Evolutionary conservation across 2,113 vertebrate genomes (phyloP), one percentile per base, ranked within the genome.

Genomic region (Oriolus oriolus): DNA sequence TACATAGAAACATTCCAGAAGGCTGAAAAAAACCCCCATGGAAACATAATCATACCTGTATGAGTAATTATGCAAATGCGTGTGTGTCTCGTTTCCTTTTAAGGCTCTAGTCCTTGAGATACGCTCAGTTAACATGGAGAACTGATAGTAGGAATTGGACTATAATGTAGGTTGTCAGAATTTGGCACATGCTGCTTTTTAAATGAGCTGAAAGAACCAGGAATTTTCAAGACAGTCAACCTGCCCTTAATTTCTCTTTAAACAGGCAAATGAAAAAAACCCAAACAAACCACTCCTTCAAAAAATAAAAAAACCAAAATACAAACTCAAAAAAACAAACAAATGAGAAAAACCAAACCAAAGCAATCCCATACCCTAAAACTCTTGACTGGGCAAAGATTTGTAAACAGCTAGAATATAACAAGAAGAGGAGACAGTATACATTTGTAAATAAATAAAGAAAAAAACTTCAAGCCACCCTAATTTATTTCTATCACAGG

Each of bases 311-410:
- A 6, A 61, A 44, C 5, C 3, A 42, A 2, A 7, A 31, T 71
- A 31, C 3, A 10, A 42, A 3, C 1, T 1, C 26, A 33, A 4
- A 13, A 14, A 57, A 59, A 5, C 2, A 37, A 44, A 6, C 3
- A 33, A 42, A 12, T n/a, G 9, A 53, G 41, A 60, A 64, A 8
- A 37, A 21, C 4, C 2, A 73, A 70, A n/a, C 3, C 10, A 66
- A 76, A 49, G 1, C 0, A 5, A 69, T 31, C 3, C 9, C 1
- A 3, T 30, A 3, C 31, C 4, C 14, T 53, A 59, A 84, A 92
- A 57, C 10, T 61, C 61, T 87, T 57, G 37, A 27, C n/a, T 53
- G 6, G 4, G 7, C 30, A 69, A 89, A 39, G 8, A 37, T 57
- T 68, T 66, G 6, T 31, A 80, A 84, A 54, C 18, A 77, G 7